Conservation (phyloP, 2,888 invertebrate genomes). For the Leptura quadrifasciata region DNA sequence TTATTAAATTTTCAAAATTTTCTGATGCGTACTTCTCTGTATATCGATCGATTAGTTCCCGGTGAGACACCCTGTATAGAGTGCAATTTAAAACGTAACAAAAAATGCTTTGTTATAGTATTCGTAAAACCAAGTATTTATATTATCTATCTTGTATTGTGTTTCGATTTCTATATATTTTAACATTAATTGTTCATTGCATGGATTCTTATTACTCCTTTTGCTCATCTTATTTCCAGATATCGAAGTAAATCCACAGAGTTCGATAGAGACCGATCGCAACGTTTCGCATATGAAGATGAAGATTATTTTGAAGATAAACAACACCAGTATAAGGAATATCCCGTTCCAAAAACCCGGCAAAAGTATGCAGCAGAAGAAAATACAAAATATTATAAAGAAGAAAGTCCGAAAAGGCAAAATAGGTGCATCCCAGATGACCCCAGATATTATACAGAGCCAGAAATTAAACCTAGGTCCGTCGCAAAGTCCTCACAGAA, state of each 20-base stretch:
- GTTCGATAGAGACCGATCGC: slow-evolving; percentile 55
- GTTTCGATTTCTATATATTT: too few relatives aligned
- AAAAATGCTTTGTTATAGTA: too few relatives aligned
- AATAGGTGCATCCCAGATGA: slow-evolving; percentile 50
- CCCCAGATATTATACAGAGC: slow-evolving; percentile 62
- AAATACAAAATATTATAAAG: slow-evolving; percentile 57
- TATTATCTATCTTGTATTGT: too few relatives aligned
- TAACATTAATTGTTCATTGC: too few relatives aligned
- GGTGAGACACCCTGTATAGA: too few relatives aligned
- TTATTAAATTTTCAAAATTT: too few relatives aligned
- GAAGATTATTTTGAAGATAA: slow-evolving; percentile 62
- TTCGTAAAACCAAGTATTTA: too few relatives aligned
- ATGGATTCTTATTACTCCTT: neutral
- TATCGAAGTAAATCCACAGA: slow-evolving; percentile 58
- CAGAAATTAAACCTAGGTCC: slow-evolving; percentile 51
- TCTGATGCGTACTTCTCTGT: too few relatives aligned
- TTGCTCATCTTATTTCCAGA: slow-evolving; percentile 41
- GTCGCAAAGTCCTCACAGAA: slow-evolving; percentile 41
- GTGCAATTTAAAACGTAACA: too few relatives aligned
- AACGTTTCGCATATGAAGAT: slow-evolving; percentile 58
- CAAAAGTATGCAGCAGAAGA: slow-evolving; percentile 61
- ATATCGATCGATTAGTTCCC: too few relatives aligned
- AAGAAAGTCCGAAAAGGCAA: slow-evolving; percentile 50
- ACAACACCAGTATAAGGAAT: slow-evolving; percentile 57
- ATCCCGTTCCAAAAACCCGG: slow-evolving; percentile 67